phyloP scores from a whole-genome alignment of 64 coral and sea anemone species.

The Acropora tenuis region DNA sequence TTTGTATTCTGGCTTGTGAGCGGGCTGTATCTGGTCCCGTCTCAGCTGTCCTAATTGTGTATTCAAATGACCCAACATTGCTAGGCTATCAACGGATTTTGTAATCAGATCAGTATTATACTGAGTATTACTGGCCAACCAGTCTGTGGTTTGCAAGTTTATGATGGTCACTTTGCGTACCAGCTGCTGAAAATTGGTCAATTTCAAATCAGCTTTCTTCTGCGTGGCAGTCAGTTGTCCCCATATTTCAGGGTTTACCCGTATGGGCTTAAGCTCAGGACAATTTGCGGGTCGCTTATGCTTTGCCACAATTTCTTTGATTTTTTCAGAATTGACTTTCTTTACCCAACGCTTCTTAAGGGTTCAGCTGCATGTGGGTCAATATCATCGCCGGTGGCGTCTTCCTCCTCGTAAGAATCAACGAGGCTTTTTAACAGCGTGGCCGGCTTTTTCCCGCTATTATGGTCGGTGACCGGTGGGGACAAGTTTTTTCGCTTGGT shows the following conservation, averaged over 20 bases:
- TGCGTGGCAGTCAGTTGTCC: background rate
- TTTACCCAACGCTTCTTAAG: background rate
- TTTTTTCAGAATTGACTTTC: background rate
- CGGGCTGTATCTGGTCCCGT: no score
- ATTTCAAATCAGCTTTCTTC: background rate
- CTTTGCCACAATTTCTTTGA: conserved; percentile 4
- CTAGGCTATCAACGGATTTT: no score
- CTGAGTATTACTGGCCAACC: background rate
- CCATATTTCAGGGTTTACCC: background rate
- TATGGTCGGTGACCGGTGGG: background rate
- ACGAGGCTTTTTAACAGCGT: background rate
- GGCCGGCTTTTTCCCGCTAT: background rate
- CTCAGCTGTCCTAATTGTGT: no score
- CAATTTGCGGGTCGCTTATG: background rate
- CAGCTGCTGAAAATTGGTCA: conserved; percentile 1
- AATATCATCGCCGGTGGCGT: background rate
- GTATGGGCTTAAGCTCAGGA: background rate
- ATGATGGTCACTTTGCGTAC: background rate
- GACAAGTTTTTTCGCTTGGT: background rate
- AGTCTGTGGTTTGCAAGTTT: background rate
- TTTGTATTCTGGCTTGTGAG: no score
- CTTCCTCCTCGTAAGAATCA: background rate
- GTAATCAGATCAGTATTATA: no score
- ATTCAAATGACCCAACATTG: no score
- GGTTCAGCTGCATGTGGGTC: background rate